Evolutionary conservation across 2,888 invertebrate genomes (phyloP), one percentile per base, ranked within the genome.

Genomic region (Aphodius granarius): DNA sequence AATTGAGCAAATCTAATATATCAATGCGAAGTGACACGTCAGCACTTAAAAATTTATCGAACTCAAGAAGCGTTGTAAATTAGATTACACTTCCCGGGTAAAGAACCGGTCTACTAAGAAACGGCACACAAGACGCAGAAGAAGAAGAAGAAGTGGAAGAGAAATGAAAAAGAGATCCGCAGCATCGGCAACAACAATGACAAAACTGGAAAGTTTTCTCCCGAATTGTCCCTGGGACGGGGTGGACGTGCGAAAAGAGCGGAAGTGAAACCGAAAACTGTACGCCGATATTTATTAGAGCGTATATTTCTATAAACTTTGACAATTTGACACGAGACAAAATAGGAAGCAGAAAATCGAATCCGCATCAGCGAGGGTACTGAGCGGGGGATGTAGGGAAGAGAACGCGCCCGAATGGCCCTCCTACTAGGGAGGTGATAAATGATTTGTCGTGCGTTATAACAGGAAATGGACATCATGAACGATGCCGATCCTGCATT

Each of bases 261-360:
- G 43, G 43, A 43, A 43, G 43, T 43, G 43, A 43, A 43, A 43
- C 43, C 43, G 66, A 75, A 75, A 75, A 66, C 75, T 72, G 63
- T 72, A 75, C 68, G 68, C 68, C 73, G 72, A 66, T 75, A 75
- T 73, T 75, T 75, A 75, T 75, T 75, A 75, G 75, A 75, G 75
- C 75, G 72, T 72, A 72, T 72, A 75, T 72, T 72, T 75, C 75
- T 75, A 73, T 75, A 75, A 75, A 75, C 75, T 75, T 75, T 75
- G 75, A 75, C 75, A 75, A 72, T 68, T 75, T 75, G 75, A 75
- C 75, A 72, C 72, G 64, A 66, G 75, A 75, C 72, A 72, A 75
- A 75, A 75, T 75, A 72, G 73, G 72, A 75, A 72, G 73, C 75
- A 68, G 75, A 75, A 75, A 75, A 75, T 73, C 73, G 75, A 75